phyloP scores from a whole-genome alignment of 1,140 invertebrate genomes.

The Amyelois transitella region DNA sequence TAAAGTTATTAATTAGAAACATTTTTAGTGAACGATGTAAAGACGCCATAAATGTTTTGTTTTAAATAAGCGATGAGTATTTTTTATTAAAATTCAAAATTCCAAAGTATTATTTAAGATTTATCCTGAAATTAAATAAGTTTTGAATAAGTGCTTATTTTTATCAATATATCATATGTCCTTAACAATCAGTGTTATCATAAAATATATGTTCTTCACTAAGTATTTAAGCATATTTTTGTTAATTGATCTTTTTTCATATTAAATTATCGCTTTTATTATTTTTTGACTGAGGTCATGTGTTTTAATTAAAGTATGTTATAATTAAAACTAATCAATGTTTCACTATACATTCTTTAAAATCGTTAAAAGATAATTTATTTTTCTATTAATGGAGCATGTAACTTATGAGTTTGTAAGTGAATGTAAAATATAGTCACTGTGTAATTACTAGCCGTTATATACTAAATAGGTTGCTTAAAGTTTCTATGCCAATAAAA shows the following conservation, averaged over 20 bases:
- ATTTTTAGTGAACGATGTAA: background rate
- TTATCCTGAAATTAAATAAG: background rate
- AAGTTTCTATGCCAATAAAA: slow-evolving; percentile 70
- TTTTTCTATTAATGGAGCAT: slow-evolving; percentile 62
- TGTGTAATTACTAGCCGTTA: slow-evolving; percentile 54
- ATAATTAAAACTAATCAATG: background rate
- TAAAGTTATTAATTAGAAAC: background rate
- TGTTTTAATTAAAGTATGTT: background rate
- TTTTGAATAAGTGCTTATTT: background rate
- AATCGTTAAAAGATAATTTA: slow-evolving; percentile 45
- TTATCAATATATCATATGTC: too few relatives aligned
- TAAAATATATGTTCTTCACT: too few relatives aligned
- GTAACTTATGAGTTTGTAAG: slow-evolving; percentile 51
- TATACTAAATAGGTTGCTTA: slow-evolving; percentile 58
- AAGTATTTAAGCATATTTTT: background rate
- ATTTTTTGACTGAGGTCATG: too few relatives aligned
- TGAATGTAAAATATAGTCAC: slow-evolving; percentile 65
- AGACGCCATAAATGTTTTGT: background rate
- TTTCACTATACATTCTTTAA: background rate
- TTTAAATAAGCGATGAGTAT: background rate
- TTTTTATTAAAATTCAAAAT: background rate
- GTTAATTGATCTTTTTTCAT: background rate
- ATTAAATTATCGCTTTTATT: too few relatives aligned
- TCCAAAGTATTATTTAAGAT: background rate
- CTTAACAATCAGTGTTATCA: too few relatives aligned